These are phyloP conservation scores for Bombus waltoni DNA, from an alignment of 1,140 invertebrate genomes.

Conservation along the genomic window DNA sequence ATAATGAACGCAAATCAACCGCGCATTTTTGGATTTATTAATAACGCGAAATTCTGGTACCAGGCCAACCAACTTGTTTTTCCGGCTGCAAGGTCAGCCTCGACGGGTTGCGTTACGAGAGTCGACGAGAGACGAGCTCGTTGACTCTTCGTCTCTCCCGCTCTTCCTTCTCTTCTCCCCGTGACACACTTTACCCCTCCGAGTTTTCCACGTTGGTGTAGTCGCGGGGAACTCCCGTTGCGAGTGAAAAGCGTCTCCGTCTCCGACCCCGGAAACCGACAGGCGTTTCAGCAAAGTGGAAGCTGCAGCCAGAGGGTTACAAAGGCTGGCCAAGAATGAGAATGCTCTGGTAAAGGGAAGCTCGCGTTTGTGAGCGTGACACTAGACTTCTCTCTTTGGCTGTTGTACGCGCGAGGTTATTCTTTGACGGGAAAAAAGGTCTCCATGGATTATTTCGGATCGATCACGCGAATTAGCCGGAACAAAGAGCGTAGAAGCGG, in stretches of 20 bases:
- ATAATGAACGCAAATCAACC: conserved; percentile 34
- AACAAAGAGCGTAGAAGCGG: neutral
- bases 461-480: conserved; percentile 16
- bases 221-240: conserved; percentile 6
- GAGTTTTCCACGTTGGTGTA: conserved; percentile 19
- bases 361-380: neutral
- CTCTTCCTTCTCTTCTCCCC: neutral
- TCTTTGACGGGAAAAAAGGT: neutral
- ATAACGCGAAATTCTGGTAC: conserved; percentile 54
- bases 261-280: conserved; percentile 29
- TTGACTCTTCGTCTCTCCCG: conserved; percentile 22
- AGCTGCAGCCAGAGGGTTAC: neutral
- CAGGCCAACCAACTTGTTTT: conserved; percentile 54
- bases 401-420: neutral
- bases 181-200: conserved; percentile 22
- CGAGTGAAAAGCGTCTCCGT: neutral
- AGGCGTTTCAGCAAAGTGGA: conserved; percentile 1
- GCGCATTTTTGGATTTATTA: conserved; percentile 48
- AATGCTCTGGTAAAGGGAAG: conserved; percentile 12
- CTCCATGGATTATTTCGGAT: neutral
- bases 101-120: conserved; percentile 16
- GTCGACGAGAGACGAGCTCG: conserved; percentile 33
- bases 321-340: conserved; percentile 22
- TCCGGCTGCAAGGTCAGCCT: conserved; percentile 51
- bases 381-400: neutral